phyloP scores from a whole-genome alignment of 1,140 invertebrate genomes.

The Eulimnadia texana region DNA sequence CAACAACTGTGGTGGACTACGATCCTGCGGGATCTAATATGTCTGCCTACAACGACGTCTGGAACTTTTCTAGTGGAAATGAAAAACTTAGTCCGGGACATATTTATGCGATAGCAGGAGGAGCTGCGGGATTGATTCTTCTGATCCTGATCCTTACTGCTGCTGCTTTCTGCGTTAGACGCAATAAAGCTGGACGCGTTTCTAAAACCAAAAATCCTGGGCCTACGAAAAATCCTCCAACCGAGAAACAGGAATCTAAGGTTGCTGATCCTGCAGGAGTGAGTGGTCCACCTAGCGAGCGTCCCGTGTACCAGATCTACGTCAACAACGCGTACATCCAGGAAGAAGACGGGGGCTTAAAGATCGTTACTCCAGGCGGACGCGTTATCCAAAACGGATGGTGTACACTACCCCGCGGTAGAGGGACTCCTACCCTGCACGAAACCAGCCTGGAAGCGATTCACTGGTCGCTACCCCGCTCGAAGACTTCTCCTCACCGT shows the following conservation, averaged over 20 bases:
- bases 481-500: not conserved
- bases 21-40: not conserved
- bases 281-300: not conserved
- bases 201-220: not conserved
- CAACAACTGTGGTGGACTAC: constrained; percentile 1
- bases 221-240: not conserved
- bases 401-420: constrained; percentile 12
- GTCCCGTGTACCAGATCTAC: constrained; percentile 22
- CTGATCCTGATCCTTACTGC: constrained; percentile 20
- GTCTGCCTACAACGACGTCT: not conserved
- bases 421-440: not conserved
- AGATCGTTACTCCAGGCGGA: constrained; percentile 20
- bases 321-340: constrained; percentile 20
- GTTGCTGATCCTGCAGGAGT: not conserved
- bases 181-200: not conserved
- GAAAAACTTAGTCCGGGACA: constrained; percentile 18
- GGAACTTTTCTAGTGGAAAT: not conserved
- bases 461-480: constrained; percentile 9
- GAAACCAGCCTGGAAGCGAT: not conserved
- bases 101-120: constrained; percentile 22
- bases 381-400: constrained; percentile 12
- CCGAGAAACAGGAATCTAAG: not conserved
- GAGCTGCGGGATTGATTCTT: constrained; percentile 21
- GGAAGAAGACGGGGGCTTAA: constrained; percentile 24
- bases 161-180: not conserved